Evolutionary conservation across 2,888 invertebrate genomes (phyloP).

Genomic region (Eupithecia abbreviata): DNA sequence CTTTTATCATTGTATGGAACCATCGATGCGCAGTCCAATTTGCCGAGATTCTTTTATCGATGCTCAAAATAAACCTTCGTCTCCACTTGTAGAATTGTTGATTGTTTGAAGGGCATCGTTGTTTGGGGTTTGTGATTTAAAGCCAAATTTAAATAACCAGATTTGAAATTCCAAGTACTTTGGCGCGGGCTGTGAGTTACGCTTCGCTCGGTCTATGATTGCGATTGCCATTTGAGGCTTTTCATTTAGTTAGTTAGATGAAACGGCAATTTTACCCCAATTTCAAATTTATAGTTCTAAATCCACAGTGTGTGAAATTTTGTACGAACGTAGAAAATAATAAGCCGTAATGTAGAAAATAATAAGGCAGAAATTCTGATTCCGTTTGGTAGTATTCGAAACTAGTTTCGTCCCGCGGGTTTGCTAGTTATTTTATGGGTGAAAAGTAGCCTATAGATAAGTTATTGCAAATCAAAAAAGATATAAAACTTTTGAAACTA

Average conservation of each 20-base stretch:
- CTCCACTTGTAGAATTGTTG: background rate
- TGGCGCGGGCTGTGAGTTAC: constrained; percentile 36
- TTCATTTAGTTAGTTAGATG: constrained; percentile 49
- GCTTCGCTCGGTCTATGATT: constrained; percentile 36
- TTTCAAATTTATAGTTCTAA: constrained; percentile 33
- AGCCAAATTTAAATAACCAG: constrained; percentile 54
- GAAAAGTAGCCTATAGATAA: too few species aligned
- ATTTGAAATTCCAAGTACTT: constrained; percentile 62
- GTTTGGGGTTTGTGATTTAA: constrained; percentile 43
- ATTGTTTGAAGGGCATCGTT: constrained; percentile 1
- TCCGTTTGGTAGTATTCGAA: too few species aligned
- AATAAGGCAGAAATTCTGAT: too few species aligned
- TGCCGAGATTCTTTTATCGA: background rate
- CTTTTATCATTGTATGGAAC: background rate
- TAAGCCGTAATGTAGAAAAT: background rate
- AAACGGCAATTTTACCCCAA: constrained; percentile 44
- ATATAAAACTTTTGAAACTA: too few species aligned
- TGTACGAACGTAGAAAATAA: background rate
- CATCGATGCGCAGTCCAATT: constrained; percentile 8
- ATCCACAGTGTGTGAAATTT: constrained; percentile 1
- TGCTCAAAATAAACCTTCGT: background rate
- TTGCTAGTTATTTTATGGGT: too few species aligned
- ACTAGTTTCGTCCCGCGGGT: too few species aligned
- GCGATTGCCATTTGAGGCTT: constrained; percentile 45
- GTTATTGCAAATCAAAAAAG: too few species aligned